Conservation (phyloP, 92 coral and sea anemone species). For the Epizoanthus fatuus region DNA sequence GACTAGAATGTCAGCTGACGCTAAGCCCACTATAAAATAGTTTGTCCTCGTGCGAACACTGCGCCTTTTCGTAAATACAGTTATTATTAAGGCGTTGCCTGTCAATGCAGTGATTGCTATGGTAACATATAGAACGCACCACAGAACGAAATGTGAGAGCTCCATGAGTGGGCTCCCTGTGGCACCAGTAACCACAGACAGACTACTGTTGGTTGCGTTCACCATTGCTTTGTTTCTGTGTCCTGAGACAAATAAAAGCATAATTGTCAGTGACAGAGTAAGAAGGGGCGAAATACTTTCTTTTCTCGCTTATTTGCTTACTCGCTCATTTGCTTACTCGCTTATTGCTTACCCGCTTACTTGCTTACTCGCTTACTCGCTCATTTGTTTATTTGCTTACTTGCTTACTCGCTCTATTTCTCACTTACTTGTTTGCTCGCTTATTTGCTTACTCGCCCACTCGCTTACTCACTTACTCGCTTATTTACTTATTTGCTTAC, state of each 20-base stretch:
- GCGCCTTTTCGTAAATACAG: conserved; percentile 81
- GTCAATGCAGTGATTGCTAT: conserved; percentile 67
- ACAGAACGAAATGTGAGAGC: conserved; percentile 50
- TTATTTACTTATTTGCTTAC: too few relatives aligned
- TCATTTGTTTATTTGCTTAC: too few relatives aligned
- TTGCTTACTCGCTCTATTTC: too few relatives aligned
- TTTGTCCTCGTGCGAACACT: conserved; percentile 83
- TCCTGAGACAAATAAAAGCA: background rate
- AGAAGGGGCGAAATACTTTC: too few relatives aligned
- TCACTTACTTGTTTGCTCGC: too few relatives aligned
- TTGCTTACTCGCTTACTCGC: too few relatives aligned
- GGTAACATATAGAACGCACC: conserved; percentile 65
- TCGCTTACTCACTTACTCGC: too few relatives aligned
- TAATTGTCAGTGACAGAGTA: background rate
- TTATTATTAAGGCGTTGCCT: conserved; percentile 81
- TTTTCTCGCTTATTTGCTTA: too few relatives aligned
- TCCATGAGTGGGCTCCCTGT: conserved; percentile 53
- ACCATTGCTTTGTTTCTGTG: conserved; percentile 10
- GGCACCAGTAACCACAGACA: background rate
- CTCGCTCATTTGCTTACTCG: too few relatives aligned
- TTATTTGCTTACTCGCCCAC: too few relatives aligned
- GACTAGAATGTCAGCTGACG: conserved; percentile 76
- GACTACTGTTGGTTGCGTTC: conserved; percentile 35
- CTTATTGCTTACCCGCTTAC: too few relatives aligned
- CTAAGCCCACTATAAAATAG: conserved; percentile 82